Evolutionary conservation across 1,140 invertebrate species (phyloP).

Genomic region (Chrysomallon squamiferum): DNA sequence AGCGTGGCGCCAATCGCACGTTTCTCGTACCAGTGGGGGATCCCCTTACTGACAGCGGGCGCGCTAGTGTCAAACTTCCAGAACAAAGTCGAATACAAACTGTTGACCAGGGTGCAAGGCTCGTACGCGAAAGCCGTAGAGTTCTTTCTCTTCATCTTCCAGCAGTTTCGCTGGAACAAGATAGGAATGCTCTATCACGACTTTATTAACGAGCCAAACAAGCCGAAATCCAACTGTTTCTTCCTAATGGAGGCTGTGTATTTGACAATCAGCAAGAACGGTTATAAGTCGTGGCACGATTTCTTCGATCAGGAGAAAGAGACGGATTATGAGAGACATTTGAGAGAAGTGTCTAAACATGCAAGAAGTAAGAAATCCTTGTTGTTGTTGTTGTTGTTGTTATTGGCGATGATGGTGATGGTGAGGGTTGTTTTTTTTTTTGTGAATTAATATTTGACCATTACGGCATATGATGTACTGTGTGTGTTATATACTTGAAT

Average conservation of each 20-base stretch:
- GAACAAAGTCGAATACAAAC: conserved; percentile 40
- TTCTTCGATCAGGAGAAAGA: conserved; percentile 69
- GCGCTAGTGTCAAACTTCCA: conserved; percentile 76
- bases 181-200: conserved; percentile 63
- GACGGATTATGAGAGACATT: neutral
- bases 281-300: conserved; percentile 64
- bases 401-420: too few species aligned
- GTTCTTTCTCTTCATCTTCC: conserved; percentile 73
- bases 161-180: conserved; percentile 76
- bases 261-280: conserved; percentile 30
- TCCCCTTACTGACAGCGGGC: conserved; percentile 86
- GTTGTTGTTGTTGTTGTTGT: too few species aligned
- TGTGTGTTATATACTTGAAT: too few species aligned
- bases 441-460: too few species aligned
- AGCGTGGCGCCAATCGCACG: conserved; percentile 88
- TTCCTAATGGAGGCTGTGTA: conserved; percentile 54
- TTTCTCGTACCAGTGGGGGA: conserved; percentile 83
- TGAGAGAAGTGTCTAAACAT: neutral
- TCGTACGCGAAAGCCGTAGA: conserved; percentile 70
- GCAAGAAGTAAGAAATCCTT: conserved; percentile 1
- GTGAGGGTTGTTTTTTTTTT: too few species aligned
- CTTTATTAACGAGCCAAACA: conserved; percentile 13
- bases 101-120: conserved; percentile 45
- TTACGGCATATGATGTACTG: too few species aligned
- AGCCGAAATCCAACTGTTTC: conserved; percentile 35